Base-by-base conservation (phyloP, 2,113 vertebrate genomes). In the Tetrao urogallus region DNA sequence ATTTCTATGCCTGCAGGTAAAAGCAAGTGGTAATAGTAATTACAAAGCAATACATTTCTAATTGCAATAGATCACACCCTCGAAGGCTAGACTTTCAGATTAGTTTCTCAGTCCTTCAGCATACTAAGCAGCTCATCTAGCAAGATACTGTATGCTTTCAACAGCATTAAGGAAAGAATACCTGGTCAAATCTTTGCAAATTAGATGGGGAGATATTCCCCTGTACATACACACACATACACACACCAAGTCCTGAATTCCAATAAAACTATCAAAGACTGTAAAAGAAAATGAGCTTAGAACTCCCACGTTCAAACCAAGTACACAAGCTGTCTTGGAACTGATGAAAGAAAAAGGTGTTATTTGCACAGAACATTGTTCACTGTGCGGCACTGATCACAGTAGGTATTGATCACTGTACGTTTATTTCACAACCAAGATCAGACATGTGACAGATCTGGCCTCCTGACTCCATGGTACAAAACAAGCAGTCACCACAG, bases 41-140 rank as follows among this genome's bases (percentile, higher is more conserved):
- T 96, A 92, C 83, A 93, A 94, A 96, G 90, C 88, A 92, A 95
- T 94, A 96, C 56, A 93, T 96, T 91, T 96, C 91, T 94, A 96
- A 96, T 96, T 96, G 91, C 90, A 90, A 88, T 92, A 96, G 82
- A 94, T 94, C 88, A 93, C 92, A 91, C 50, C 47, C 73, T 90
- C 82, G 73, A 93, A 94, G 90, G 77, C 77, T 93, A 93, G 95
- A 95, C 90, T 95, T 82, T 11, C 0, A 92, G 90, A 95, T 94
- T 86, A 95, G 74, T 80, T 95, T 92, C 80, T 74, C 63, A 94
- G 71, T 92, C 84, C 72, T 85, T 89, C 82, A 74, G 92, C 93
- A 95, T 95, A 96, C 90, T 94, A 93, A 96, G 76, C 56, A 93
- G 93, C 36, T 91, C 67, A 79, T 79, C 85, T 63, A 90, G 70